These are phyloP conservation scores for Anseranas semipalmata DNA, from an alignment of 2,113 vertebrate species.

Conservation along the genomic window DNA sequence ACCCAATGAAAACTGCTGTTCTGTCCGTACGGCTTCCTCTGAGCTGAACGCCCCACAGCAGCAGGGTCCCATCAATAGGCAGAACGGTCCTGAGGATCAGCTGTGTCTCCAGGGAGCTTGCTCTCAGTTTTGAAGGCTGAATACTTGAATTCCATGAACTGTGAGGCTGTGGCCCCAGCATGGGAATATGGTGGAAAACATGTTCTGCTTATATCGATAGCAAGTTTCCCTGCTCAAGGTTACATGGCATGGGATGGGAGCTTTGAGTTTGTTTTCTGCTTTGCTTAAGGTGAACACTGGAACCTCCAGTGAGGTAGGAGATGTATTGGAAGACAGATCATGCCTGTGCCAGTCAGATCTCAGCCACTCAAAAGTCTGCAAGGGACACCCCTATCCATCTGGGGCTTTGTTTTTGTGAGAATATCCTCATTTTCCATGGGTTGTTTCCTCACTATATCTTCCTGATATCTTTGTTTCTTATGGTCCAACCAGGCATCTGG, in stretches of 20 bases:
- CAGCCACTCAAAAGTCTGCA: background rate
- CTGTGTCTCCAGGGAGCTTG: background rate
- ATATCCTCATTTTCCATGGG: background rate
- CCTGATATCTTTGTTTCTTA: background rate
- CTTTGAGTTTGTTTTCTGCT: background rate
- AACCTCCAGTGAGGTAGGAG: background rate
- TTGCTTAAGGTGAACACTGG: background rate
- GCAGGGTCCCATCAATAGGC: background rate
- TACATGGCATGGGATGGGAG: background rate
- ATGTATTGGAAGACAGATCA: background rate
- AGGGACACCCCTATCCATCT: background rate
- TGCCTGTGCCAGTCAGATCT: background rate
- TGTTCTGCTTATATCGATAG: background rate
- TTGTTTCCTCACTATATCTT: background rate
- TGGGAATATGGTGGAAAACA: background rate
- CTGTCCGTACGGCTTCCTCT: background rate
- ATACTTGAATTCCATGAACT: background rate
- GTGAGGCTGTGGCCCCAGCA: background rate
- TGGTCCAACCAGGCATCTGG: background rate
- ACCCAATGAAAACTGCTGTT: background rate
- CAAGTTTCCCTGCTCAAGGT: background rate
- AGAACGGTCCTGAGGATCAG: background rate
- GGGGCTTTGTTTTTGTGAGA: background rate
- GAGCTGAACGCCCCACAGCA: background rate
- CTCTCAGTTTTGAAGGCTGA: background rate